Evolutionary conservation across 2,113 vertebrate species (phyloP).

Genomic region (Hypomesus transpacificus): DNA sequence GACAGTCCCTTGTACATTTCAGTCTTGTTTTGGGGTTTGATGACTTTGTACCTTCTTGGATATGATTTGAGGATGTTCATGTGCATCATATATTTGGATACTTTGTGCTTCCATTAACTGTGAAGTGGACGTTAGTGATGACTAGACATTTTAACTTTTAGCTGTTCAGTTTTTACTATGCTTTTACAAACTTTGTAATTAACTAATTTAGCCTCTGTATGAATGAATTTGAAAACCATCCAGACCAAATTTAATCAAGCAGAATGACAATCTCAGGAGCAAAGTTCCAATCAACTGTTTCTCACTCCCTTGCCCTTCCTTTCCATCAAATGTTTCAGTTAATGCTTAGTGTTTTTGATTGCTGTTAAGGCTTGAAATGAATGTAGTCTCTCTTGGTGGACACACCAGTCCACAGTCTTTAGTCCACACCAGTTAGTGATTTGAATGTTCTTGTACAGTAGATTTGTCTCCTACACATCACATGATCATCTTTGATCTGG

Average conservation of each 20-base stretch:
- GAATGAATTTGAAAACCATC: constrained; percentile 23
- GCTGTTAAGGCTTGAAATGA: constrained; percentile 21
- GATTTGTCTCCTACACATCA: background rate
- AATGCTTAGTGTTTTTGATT: constrained; percentile 5
- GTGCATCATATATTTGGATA: background rate
- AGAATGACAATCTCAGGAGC: constrained; percentile 46
- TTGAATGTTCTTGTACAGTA: constrained; percentile 34
- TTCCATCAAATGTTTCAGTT: no score
- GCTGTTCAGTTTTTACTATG: background rate
- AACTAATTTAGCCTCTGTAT: background rate
- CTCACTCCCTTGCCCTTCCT: background rate
- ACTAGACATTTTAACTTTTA: background rate
- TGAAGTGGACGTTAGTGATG: background rate
- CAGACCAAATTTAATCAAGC: constrained; percentile 44
- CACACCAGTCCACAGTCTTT: background rate
- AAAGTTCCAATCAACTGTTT: constrained; percentile 12
- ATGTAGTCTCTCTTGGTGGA: constrained; percentile 11
- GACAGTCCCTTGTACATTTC: background rate
- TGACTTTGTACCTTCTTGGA: background rate
- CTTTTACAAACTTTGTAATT: background rate
- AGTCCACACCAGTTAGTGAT: constrained; percentile 28
- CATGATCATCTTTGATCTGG: background rate
- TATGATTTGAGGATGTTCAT: background rate
- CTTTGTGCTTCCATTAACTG: background rate
- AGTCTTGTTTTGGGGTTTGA: background rate